phyloP scores from a whole-genome alignment of 2,888 invertebrate genomes.

The Diploptera punctata region DNA sequence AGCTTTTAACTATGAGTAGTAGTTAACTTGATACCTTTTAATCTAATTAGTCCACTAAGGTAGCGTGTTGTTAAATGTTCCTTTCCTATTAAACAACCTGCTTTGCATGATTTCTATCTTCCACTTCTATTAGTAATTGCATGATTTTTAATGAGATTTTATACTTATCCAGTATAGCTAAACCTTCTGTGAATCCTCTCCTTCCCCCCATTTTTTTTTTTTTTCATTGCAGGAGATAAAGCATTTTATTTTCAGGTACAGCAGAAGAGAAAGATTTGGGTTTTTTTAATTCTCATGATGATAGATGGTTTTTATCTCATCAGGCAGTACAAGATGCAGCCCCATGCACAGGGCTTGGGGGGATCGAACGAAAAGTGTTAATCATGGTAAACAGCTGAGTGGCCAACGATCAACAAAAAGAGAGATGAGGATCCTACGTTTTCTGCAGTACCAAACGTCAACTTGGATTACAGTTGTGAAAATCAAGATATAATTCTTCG shows the following conservation, averaged over 20 bases:
- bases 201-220: conserved; percentile 7
- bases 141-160: conserved; percentile 9
- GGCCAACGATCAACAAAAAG: conserved; percentile 11
- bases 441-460: background rate
- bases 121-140: background rate
- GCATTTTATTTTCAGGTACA: conserved; percentile 43
- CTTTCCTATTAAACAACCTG: background rate
- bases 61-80: background rate
- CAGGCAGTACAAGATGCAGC: conserved; percentile 38
- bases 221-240: conserved; percentile 40
- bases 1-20: background rate
- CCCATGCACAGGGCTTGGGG: conserved; percentile 47
- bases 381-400: background rate
- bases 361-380: conserved; percentile 32
- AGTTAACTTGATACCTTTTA: background rate
- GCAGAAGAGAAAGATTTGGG: conserved; percentile 31
- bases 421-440: conserved; percentile 5
- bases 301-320: conserved; percentile 43
- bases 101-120: background rate
- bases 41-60: background rate
- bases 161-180: background rate
- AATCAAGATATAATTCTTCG: background rate
- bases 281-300: conserved; percentile 27
- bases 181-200: too few relatives aligned
- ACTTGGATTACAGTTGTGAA: background rate